phyloP scores from a whole-genome alignment of 2,888 invertebrate species.

The Pristionchus arcanus region DNA sequence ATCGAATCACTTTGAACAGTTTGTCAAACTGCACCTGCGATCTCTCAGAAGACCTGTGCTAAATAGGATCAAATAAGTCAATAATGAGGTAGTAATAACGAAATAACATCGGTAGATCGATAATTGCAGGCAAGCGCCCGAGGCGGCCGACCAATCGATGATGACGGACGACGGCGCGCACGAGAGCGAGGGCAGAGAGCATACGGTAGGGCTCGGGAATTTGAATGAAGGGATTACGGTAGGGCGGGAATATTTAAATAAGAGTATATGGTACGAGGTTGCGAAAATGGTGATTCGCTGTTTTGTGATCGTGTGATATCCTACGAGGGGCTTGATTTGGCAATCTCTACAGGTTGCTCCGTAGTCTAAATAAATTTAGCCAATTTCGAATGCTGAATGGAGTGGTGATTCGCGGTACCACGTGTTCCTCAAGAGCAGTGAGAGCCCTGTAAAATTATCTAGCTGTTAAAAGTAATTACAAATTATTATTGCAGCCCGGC shows the following conservation, averaged over 20 bases:
- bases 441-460: too few species aligned
- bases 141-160: slow-evolving; percentile 29
- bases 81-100: neutral
- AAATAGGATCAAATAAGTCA: neutral
- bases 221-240: neutral
- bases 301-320: too few species aligned
- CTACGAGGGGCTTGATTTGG: too few species aligned
- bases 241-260: neutral
- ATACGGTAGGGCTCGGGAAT: neutral
- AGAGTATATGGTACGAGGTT: too few species aligned
- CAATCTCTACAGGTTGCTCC: too few species aligned
- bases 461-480: neutral
- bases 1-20: too few species aligned
- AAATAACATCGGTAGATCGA: neutral
- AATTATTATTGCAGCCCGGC: neutral
- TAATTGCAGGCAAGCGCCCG: slow-evolving; percentile 24
- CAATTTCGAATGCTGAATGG: too few species aligned
- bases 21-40: too few species aligned
- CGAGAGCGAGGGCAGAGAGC: slow-evolving; percentile 32
- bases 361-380: too few species aligned
- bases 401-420: too few species aligned
- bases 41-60: neutral
- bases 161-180: slow-evolving; percentile 11
- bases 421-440: too few species aligned
- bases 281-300: too few species aligned